Percentiles rank a stretch among this genome's conserved stretches.
Conservation (phyloP, 2,113 vertebrate genomes). For the Furnarius figulus region DNA sequence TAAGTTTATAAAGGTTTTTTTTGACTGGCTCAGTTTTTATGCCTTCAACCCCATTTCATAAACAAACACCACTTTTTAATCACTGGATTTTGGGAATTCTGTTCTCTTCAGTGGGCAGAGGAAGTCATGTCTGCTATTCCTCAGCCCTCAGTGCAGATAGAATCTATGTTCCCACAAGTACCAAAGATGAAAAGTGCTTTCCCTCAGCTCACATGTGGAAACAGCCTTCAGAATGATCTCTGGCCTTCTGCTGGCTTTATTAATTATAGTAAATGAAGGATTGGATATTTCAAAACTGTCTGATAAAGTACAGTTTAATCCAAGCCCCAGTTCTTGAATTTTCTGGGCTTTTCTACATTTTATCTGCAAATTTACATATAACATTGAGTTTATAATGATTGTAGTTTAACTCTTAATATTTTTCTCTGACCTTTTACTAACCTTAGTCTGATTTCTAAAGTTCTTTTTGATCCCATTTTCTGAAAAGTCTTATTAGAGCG, state of each 20-base stretch:
- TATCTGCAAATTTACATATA: not conserved
- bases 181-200: not conserved
- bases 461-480: conserved; percentile 64
- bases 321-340: not conserved
- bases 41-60: not conserved
- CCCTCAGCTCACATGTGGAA: not conserved
- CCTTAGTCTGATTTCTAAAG: conserved; percentile 46
- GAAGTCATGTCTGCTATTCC: not conserved
- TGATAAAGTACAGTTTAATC: not conserved
- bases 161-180: not conserved
- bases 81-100: not conserved
- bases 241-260: not conserved
- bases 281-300: not conserved
- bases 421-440: conserved; percentile 54
- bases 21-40: not conserved
- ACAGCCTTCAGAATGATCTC: not conserved
- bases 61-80: not conserved
- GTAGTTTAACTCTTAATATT: not conserved
- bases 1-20: not conserved
- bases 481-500: conserved; percentile 51
- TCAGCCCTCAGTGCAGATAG: not conserved
- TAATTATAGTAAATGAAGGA: not conserved
- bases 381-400: not conserved
- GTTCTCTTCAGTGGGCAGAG: not conserved
- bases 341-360: not conserved